Conservation (phyloP, 1,140 invertebrate genomes). For the Nixonia krombeini region DNA sequence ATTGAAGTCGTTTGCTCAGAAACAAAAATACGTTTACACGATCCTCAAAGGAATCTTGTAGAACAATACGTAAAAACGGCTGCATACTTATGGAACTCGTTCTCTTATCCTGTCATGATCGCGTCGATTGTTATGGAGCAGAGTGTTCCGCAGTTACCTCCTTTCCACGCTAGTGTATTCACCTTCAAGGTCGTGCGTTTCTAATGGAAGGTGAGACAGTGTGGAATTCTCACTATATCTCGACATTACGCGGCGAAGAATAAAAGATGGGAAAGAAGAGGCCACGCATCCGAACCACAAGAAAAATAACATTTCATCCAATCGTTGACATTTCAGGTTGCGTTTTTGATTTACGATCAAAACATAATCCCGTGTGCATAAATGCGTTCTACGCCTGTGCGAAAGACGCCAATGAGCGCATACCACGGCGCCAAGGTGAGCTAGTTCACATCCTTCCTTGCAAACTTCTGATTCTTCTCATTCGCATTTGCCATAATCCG, state of each 20-base stretch:
- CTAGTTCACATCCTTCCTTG: constrained; percentile 40
- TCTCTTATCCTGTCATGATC: background rate
- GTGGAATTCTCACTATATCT: background rate
- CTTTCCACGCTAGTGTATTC: background rate
- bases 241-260: background rate
- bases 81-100: background rate
- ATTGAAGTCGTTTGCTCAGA: no score
- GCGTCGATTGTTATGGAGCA: background rate
- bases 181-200: constrained; percentile 3
- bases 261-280: background rate
- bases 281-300: background rate
- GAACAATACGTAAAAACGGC: background rate
- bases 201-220: constrained; percentile 2
- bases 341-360: constrained; percentile 37
- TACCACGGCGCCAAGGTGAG: constrained; percentile 69
- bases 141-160: background rate
- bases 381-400: constrained; percentile 52
- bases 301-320: background rate
- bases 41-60: background rate
- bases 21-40: background rate
- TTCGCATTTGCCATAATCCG: constrained; percentile 14
- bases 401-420: constrained; percentile 62
- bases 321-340: background rate
- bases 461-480: constrained; percentile 10
- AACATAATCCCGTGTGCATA: constrained; percentile 16